These are phyloP conservation scores for Leucoraja ocellata DNA, from an alignment of 2,797 vertebrate species.

Conservation along the genomic window DNA sequence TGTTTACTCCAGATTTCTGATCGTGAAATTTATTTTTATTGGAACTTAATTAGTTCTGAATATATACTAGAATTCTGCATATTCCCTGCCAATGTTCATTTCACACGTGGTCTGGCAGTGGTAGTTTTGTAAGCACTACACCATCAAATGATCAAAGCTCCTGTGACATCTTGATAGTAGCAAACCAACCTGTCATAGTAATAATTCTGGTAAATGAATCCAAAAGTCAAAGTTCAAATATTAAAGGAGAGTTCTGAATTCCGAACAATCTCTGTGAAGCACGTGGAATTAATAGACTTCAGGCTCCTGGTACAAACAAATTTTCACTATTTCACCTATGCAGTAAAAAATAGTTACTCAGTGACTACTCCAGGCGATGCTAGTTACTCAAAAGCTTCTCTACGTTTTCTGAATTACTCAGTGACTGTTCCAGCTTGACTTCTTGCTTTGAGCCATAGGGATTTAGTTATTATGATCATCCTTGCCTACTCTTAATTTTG, in stretches of 20 bases:
- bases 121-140: constrained; percentile 16
- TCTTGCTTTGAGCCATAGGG: background rate
- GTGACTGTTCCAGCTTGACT: background rate
- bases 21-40: background rate
- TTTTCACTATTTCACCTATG: background rate
- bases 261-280: background rate
- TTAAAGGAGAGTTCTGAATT: background rate
- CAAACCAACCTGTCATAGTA: background rate
- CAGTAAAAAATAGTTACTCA: background rate
- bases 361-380: background rate
- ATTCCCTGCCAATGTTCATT: background rate
- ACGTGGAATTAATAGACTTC: constrained; percentile 22
- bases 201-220: constrained; percentile 21
- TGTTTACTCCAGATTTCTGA: background rate
- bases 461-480: background rate
- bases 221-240: constrained; percentile 25
- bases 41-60: constrained; percentile 10
- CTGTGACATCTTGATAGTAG: background rate
- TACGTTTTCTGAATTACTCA: background rate
- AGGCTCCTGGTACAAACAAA: background rate
- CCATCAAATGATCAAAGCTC: background rate
- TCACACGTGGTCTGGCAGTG: constrained; percentile 13
- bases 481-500: background rate
- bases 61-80: background rate
- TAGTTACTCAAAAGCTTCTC: too few species aligned